These are phyloP conservation scores for Crocallis elinguaria DNA, from an alignment of 2,888 invertebrate genomes.

Conservation along the genomic window DNA sequence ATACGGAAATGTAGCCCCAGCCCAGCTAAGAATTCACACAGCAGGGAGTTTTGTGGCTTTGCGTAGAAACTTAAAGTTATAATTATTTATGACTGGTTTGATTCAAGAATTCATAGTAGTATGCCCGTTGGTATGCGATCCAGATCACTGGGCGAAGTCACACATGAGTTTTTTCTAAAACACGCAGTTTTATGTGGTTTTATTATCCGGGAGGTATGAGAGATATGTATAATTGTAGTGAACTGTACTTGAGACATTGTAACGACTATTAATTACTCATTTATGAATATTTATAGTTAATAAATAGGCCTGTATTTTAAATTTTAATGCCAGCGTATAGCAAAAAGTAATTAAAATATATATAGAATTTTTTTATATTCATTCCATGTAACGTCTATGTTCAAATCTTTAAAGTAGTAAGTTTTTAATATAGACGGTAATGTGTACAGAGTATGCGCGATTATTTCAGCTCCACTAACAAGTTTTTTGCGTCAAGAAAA, in stretches of 20 bases:
- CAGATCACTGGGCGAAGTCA: constrained; percentile 40
- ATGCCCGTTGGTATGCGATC: constrained; percentile 45
- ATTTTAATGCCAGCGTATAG: constrained; percentile 1
- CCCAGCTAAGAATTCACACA: constrained; percentile 38
- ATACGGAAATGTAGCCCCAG: not conserved
- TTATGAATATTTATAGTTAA: constrained; percentile 25
- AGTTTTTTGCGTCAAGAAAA: constrained; percentile 66
- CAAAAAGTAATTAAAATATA: not conserved
- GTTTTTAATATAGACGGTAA: constrained; percentile 29
- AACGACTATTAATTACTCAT: constrained; percentile 23
- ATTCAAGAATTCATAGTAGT: constrained; percentile 50
- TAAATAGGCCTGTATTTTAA: constrained; percentile 7
- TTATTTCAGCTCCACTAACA: constrained; percentile 60
- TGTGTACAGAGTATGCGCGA: constrained; percentile 49
- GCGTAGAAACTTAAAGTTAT: constrained; percentile 36
- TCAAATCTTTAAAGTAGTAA: not conserved
- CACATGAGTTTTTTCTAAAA: constrained; percentile 46
- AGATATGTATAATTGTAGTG: constrained; percentile 49
- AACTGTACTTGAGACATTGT: constrained; percentile 34
- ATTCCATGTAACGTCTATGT: not conserved
- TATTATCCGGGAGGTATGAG: constrained; percentile 43
- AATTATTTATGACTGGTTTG: constrained; percentile 59
- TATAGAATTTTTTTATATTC: not conserved
- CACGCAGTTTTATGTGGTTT: constrained; percentile 34
- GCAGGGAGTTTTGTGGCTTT: constrained; percentile 42